These are phyloP conservation scores for Eupithecia centaureata DNA, from an alignment of 2,888 invertebrate genomes.

Conservation along the genomic window DNA sequence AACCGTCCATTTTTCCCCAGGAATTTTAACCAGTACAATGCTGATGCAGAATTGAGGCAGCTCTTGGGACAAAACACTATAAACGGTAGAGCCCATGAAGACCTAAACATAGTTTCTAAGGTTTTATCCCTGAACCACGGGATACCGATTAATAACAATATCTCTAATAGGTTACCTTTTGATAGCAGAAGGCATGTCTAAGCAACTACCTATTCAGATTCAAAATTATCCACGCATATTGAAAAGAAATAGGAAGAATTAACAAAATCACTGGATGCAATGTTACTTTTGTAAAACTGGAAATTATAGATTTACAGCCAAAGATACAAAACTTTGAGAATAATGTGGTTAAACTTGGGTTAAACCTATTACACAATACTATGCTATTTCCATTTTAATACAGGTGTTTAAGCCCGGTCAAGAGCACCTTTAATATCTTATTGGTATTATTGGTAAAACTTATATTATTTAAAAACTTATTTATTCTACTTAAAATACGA, in stretches of 20 bases:
- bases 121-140: constrained; percentile 91
- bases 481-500: constrained; percentile 71
- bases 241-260: neutral
- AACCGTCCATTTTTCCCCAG: constrained; percentile 63
- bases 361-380: neutral
- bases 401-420: neutral
- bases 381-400: neutral
- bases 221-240: neutral
- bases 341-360: neutral
- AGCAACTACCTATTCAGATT: constrained; percentile 5
- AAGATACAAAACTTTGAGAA: constrained; percentile 12
- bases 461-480: constrained; percentile 53
- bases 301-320: constrained; percentile 24
- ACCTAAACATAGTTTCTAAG: constrained; percentile 92
- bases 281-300: constrained; percentile 2
- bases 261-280: neutral
- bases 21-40: constrained; percentile 60
- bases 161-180: constrained; percentile 73
- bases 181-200: constrained; percentile 71
- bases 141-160: constrained; percentile 76
- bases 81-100: constrained; percentile 86
- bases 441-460: neutral
- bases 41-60: constrained; percentile 85
- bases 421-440: neutral
- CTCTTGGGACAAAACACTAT: constrained; percentile 87